Conservation (phyloP, 2,113 vertebrate genomes). For the Trinectes maculatus region DNA sequence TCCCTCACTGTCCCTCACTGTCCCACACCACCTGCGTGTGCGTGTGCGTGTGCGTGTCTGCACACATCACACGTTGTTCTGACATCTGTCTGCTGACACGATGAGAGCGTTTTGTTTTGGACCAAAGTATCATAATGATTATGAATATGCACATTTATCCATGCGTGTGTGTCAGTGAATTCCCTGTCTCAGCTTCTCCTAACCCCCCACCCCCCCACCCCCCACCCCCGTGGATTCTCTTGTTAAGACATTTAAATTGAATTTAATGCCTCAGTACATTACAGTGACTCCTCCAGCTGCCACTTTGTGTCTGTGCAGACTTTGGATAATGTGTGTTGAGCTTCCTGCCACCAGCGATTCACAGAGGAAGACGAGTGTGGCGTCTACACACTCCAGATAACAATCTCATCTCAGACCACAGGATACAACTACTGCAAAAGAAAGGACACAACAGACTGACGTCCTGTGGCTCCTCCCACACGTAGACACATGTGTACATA, state of each 20-base stretch:
- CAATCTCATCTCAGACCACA: too few relatives aligned
- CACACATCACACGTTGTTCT: too few relatives aligned
- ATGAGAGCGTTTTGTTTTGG: constrained; percentile 3
- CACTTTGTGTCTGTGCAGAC: constrained; percentile 34
- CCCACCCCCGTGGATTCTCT: constrained; percentile 27
- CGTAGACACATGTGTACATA: too few relatives aligned
- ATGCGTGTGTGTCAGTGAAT: constrained; percentile 19
- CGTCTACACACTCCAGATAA: too few relatives aligned
- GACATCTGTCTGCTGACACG: not conserved
- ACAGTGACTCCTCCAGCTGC: constrained; percentile 54
- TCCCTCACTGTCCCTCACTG: too few relatives aligned
- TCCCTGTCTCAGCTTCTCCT: constrained; percentile 30
- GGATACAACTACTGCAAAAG: too few relatives aligned
- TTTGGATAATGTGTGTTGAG: constrained; percentile 51
- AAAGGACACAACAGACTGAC: too few relatives aligned
- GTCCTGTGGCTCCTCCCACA: too few relatives aligned
- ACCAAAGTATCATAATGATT: not conserved
- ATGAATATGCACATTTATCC: constrained; percentile 17
- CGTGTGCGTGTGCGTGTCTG: too few relatives aligned
- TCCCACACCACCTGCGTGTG: not conserved
- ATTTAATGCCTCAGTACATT: constrained; percentile 73
- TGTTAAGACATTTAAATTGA: constrained; percentile 66
- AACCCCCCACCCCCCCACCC: not conserved
- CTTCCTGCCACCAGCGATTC: constrained; percentile 34
- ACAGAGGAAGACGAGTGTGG: too few relatives aligned